Conservation (phyloP, 2,113 vertebrate species). For the Cynoglossus semilaevis region DNA sequence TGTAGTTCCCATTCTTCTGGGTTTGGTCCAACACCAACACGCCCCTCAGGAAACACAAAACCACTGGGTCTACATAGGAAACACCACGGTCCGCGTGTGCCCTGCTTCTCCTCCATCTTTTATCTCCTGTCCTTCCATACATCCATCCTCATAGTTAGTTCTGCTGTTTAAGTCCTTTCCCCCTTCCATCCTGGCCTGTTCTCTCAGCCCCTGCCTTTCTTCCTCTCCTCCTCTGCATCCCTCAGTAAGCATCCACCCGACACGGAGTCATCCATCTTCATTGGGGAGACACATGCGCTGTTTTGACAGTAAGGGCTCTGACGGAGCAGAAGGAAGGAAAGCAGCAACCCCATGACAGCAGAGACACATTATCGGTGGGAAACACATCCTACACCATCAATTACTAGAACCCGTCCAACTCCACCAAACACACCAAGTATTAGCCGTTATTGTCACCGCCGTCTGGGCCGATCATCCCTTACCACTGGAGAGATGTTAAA, state of each 20-base stretch:
- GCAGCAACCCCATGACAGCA: conserved; percentile 63
- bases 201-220: background rate
- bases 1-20: conserved; percentile 26
- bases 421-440: conserved; percentile 47
- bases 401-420: conserved; percentile 45
- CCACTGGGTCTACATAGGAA: conserved; percentile 34
- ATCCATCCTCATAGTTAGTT: conserved; percentile 24
- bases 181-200: conserved; percentile 7
- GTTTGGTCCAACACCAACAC: conserved; percentile 28
- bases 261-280: conserved; percentile 76
- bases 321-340: conserved; percentile 71
- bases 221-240: conserved; percentile 45
- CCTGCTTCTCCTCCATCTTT: conserved; percentile 41
- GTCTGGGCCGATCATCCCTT: conserved; percentile 26
- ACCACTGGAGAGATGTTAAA: conserved; percentile 37
- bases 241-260: conserved; percentile 40
- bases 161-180: conserved; percentile 18
- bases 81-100: conserved; percentile 24
- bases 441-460: conserved; percentile 26
- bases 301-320: conserved; percentile 76
- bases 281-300: conserved; percentile 71
- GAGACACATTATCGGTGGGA: conserved; percentile 71
- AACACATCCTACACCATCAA: conserved; percentile 65
- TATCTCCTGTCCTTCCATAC: conserved; percentile 16
- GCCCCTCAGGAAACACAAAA: conserved; percentile 48